These are phyloP conservation scores for Conus betulinus DNA, from an alignment of 1,140 invertebrate species.

Conservation along the genomic window DNA sequence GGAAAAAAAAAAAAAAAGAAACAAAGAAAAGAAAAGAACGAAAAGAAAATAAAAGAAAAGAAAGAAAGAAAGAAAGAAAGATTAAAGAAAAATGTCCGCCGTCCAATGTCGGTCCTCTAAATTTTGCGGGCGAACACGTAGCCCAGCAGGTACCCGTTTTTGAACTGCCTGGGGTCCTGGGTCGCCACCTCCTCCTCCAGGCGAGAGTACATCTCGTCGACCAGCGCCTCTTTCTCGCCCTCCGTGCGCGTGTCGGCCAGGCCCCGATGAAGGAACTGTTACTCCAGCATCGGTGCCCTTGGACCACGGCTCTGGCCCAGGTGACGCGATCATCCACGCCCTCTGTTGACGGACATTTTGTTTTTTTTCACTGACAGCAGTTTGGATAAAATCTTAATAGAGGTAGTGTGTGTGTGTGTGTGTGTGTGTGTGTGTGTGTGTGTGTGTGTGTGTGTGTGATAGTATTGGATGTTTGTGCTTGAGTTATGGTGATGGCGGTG, in stretches of 20 bases:
- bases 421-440: no score
- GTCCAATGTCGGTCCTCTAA: not conserved
- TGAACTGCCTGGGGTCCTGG: conserved; percentile 24
- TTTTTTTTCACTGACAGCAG: no score
- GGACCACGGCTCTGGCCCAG: conserved; percentile 14
- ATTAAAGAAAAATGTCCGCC: not conserved
- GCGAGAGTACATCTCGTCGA: conserved; percentile 28
- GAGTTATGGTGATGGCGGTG: no score
- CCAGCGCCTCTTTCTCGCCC: conserved; percentile 28
- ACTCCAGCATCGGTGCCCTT: conserved; percentile 22
- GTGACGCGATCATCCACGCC: conserved; percentile 22
- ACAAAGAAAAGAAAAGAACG: no score
- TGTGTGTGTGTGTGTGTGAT: no score
- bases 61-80: not conserved
- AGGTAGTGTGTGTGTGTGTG: no score
- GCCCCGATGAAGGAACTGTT: conserved; percentile 38
- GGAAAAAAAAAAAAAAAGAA: no score
- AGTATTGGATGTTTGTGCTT: no score
- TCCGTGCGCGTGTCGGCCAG: conserved; percentile 16
- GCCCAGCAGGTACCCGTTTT: conserved; percentile 20
- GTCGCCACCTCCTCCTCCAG: conserved; percentile 9
- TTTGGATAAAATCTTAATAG: no score
- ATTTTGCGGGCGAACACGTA: conserved; percentile 17
- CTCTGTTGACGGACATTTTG: not conserved
- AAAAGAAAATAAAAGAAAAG: no score